Conservation (phyloP, 2,888 invertebrate genomes). For the Cyrtodaria siliqua region DNA sequence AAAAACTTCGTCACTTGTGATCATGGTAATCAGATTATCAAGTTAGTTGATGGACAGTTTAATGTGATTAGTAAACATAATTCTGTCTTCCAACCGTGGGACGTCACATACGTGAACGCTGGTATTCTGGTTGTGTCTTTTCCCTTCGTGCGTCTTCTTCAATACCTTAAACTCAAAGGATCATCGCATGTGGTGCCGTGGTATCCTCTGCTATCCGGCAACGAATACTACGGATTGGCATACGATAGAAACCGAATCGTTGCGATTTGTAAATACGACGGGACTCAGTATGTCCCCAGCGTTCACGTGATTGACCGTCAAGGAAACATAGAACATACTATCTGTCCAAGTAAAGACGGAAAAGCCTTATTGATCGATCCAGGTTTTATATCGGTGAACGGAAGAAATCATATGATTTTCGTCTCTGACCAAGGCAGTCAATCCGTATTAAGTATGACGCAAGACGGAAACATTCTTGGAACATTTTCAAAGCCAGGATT, state of each 20-base stretch:
- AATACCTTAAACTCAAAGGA: conserved; percentile 42
- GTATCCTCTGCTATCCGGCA: conserved; percentile 43
- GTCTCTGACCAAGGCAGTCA: conserved; percentile 32
- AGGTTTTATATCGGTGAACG: conserved; percentile 17
- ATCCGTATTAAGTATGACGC: conserved; percentile 16
- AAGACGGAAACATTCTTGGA: conserved; percentile 20
- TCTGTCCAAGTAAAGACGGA: conserved; percentile 15
- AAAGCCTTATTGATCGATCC: conserved; percentile 24
- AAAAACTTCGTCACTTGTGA: conserved; percentile 31
- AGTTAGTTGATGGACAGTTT: conserved; percentile 23
- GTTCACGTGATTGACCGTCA: conserved; percentile 35
- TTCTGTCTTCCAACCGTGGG: conserved; percentile 36
- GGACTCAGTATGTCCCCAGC: conserved; percentile 17
- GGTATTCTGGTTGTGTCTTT: conserved; percentile 36
- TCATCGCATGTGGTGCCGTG: conserved; percentile 22
- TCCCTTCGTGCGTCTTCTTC: conserved; percentile 47
- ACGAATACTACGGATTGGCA: conserved; percentile 42
- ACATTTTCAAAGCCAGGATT: background rate
- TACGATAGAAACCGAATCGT: conserved; percentile 29
- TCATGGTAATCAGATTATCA: conserved; percentile 36
- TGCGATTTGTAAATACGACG: conserved; percentile 38
- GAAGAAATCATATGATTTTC: conserved; percentile 16
- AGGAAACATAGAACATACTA: conserved; percentile 26
- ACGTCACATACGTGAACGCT: conserved; percentile 18
- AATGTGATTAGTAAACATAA: conserved; percentile 13